These are phyloP conservation scores for Listronotus bonariensis DNA, from an alignment of 1,140 invertebrate genomes.

Conservation along the genomic window DNA sequence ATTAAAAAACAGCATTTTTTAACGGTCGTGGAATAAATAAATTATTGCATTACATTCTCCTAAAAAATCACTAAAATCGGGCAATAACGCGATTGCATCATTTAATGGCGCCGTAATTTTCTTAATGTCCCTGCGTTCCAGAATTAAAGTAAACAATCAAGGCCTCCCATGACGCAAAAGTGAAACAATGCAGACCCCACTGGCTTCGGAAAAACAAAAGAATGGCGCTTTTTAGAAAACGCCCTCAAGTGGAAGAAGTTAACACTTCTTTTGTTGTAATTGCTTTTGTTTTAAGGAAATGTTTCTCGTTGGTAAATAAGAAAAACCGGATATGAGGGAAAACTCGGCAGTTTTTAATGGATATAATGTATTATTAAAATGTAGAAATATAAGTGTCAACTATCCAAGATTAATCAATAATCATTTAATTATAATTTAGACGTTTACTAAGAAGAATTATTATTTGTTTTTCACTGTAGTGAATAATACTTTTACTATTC, in stretches of 20 bases:
- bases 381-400: too few relatives aligned
- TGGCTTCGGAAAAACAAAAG: conserved; percentile 32
- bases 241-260: conserved; percentile 38
- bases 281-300: conserved; percentile 18
- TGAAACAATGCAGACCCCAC: not conserved
- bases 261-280: conserved; percentile 28
- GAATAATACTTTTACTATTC: too few relatives aligned
- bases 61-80: too few relatives aligned
- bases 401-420: too few relatives aligned
- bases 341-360: not conserved
- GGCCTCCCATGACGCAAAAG: conserved; percentile 17
- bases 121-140: conserved; percentile 24
- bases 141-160: conserved; percentile 28
- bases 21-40: too few relatives aligned
- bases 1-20: too few relatives aligned
- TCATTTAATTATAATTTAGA: too few relatives aligned
- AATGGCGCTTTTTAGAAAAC: conserved; percentile 15
- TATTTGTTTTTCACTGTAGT: too few relatives aligned
- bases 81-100: too few relatives aligned
- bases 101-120: conserved; percentile 17
- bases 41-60: too few relatives aligned
- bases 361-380: not conserved
- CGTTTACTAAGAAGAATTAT: too few relatives aligned
- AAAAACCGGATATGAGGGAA: not conserved
- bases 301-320: not conserved